These are phyloP conservation scores for Spialia ferax DNA, from an alignment of 2,888 invertebrate species.

Conservation along the genomic window DNA sequence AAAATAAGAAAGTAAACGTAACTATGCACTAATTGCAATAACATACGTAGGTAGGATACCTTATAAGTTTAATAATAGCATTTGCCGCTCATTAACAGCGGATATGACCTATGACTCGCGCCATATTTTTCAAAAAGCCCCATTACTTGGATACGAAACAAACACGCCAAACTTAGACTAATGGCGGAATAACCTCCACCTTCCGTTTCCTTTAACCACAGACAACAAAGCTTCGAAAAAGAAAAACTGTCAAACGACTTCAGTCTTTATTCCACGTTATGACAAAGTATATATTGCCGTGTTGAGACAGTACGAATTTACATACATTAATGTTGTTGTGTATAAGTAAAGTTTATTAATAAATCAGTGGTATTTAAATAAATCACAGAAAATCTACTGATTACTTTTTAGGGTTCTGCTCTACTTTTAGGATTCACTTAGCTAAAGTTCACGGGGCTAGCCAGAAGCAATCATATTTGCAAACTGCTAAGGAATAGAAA, in stretches of 20 bases:
- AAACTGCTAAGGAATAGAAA: too few relatives aligned
- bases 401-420: constrained; percentile 4
- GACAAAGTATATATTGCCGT: background rate
- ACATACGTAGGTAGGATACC: constrained; percentile 1
- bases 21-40: constrained; percentile 20
- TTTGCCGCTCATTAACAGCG: constrained; percentile 37
- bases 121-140: constrained; percentile 56
- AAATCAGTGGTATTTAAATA: constrained; percentile 47
- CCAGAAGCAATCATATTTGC: too few relatives aligned
- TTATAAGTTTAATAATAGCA: constrained; percentile 30
- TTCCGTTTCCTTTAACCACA: constrained; percentile 60
- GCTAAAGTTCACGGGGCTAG: too few relatives aligned
- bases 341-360: constrained; percentile 35
- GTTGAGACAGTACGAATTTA: background rate
- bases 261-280: background rate
- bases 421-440: too few relatives aligned
- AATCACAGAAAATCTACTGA: constrained; percentile 46
- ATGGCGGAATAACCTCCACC: constrained; percentile 66
- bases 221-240: constrained; percentile 32
- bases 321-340: background rate
- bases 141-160: constrained; percentile 53
- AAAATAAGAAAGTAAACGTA: too few relatives aligned
- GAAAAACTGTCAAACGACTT: constrained; percentile 1
- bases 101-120: constrained; percentile 50
- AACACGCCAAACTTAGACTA: constrained; percentile 53